Percentiles rank a stretch among this genome's conserved stretches.
Conservation (phyloP, 2,113 vertebrate species). For the Neogobius melanostomus region DNA sequence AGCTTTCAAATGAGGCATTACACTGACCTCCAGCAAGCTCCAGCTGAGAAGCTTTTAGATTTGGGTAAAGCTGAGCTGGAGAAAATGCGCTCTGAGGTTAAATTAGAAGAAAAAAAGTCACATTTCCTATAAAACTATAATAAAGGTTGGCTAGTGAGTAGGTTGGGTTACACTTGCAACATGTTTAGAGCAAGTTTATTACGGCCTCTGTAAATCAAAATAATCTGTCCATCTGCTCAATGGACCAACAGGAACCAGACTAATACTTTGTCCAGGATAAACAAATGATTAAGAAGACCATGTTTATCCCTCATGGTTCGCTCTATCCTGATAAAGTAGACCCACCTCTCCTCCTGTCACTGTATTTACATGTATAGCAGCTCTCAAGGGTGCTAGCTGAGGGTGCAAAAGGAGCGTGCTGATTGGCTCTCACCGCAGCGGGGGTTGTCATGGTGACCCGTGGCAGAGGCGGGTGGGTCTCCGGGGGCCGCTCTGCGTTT, state of each 20-base stretch:
- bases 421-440: slow-evolving; percentile 82
- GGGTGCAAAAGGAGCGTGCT: not conserved
- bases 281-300: not conserved
- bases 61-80: no score
- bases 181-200: no score
- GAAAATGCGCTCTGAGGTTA: no score
- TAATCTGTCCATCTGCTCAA: not conserved
- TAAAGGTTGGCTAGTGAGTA: no score
- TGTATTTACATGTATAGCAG: not conserved
- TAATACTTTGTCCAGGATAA: not conserved
- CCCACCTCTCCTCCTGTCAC: not conserved
- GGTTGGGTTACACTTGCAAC: no score
- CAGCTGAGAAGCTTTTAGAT: no score
- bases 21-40: no score
- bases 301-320: not conserved
- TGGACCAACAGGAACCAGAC: not conserved
- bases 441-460: slow-evolving; percentile 82
- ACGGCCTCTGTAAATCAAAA: no score
- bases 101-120: no score
- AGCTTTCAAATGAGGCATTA: no score
- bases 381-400: not conserved
- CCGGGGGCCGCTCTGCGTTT: slow-evolving; percentile 87
- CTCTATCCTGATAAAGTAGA: not conserved
- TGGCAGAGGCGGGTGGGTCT: slow-evolving; percentile 76
- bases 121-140: no score